Conservation (phyloP, 2,888 invertebrate species). For the Lumbricus terrestris region DNA sequence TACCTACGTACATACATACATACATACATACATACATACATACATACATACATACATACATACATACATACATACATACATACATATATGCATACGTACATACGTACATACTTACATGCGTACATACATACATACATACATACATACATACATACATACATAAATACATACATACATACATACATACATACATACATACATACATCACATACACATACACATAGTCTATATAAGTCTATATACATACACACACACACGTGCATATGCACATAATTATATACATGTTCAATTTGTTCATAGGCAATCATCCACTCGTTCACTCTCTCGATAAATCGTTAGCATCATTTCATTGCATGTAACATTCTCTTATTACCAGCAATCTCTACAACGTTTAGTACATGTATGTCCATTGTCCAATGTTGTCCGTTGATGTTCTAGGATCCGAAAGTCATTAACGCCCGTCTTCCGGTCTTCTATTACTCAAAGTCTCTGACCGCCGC, state of each 20-base stretch:
- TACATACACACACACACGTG: too few relatives aligned
- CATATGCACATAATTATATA: too few relatives aligned
- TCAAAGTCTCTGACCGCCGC: constrained; percentile 25
- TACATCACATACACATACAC: not conserved
- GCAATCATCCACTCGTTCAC: not conserved
- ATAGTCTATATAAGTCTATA: not conserved
- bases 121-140: not conserved
- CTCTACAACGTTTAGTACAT: too few relatives aligned
- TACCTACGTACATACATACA: too few relatives aligned
- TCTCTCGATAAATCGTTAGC: not conserved
- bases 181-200: constrained; percentile 4
- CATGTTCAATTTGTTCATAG: too few relatives aligned
- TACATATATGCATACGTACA: too few relatives aligned
- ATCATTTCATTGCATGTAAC: not conserved
- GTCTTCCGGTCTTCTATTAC: constrained; percentile 34
- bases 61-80: too few relatives aligned
- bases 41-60: too few relatives aligned
- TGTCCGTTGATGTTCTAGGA: constrained; percentile 25
- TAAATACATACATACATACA: constrained; percentile 4
- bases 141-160: constrained; percentile 7
- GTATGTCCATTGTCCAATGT: not conserved
- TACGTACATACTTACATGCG: not conserved
- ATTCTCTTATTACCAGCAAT: not conserved
- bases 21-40: too few relatives aligned
- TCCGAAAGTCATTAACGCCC: constrained; percentile 32